Evolutionary conservation across 2,113 vertebrate genomes (phyloP).

Genomic region (Abramis brama): DNA sequence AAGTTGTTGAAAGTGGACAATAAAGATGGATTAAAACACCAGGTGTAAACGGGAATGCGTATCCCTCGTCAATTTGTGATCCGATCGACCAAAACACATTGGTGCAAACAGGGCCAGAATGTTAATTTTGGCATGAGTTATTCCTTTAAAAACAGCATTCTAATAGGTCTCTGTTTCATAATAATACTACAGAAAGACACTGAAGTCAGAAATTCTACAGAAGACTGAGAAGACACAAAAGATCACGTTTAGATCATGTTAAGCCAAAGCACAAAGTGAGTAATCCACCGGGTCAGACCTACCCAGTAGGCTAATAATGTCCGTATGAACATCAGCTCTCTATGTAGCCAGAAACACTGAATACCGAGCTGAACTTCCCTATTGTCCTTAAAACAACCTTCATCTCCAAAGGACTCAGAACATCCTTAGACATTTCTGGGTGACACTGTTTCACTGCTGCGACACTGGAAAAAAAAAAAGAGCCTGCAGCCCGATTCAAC

Average conservation of each 20-base stretch:
- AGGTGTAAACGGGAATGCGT: no score
- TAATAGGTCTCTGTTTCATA: neutral
- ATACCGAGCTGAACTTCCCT: neutral
- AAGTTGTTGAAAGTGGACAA: no score
- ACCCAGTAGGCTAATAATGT: neutral
- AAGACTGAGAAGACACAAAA: neutral
- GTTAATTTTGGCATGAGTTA: neutral
- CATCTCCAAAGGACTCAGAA: neutral
- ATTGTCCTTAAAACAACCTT: constrained; percentile 15
- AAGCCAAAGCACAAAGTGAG: neutral
- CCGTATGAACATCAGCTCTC: neutral
- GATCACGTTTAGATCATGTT: neutral
- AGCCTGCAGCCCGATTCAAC: neutral
- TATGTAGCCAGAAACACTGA: neutral
- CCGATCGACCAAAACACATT: no score
- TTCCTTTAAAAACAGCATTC: neutral
- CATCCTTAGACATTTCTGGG: constrained; percentile 28
- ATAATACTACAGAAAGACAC: neutral
- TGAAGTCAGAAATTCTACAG: neutral
- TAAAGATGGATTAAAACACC: no score
- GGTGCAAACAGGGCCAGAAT: neutral
- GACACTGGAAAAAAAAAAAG: neutral
- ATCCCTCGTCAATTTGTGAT: no score
- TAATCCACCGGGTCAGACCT: constrained; percentile 2
- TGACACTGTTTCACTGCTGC: constrained; percentile 13